Conservation (phyloP, 2,888 invertebrate species). For the Cerastis rubricosa region DNA sequence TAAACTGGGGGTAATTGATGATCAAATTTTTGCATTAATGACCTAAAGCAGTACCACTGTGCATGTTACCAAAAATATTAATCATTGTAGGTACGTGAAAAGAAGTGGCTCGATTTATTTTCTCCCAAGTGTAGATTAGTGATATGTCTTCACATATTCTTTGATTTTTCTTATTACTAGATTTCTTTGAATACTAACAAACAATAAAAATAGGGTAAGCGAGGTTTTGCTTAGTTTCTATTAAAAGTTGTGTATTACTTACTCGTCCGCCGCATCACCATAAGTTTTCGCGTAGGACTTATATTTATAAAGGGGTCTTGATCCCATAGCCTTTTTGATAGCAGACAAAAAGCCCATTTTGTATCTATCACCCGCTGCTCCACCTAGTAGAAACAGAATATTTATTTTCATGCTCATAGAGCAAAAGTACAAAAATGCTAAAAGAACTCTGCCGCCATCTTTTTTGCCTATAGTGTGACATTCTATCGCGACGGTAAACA, state of each 20-base stretch:
- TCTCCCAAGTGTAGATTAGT: neutral
- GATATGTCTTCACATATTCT: neutral
- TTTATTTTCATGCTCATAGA: neutral
- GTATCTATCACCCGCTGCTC: slow-evolving; percentile 79
- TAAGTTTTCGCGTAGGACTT: slow-evolving; percentile 78
- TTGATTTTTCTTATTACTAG: neutral
- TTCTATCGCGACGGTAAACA: too few relatives aligned
- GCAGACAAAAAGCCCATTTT: slow-evolving; percentile 75
- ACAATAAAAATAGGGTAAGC: neutral
- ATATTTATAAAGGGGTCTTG: slow-evolving; percentile 75
- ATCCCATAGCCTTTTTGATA: slow-evolving; percentile 76
- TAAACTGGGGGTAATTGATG: too few relatives aligned
- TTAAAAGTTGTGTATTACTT: slow-evolving; percentile 50
- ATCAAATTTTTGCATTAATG: too few relatives aligned
- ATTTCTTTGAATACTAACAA: neutral
- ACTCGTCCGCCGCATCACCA: slow-evolving; percentile 78
- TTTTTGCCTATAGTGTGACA: too few relatives aligned
- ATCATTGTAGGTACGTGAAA: too few relatives aligned
- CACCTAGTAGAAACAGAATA: slow-evolving; percentile 70
- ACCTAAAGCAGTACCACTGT: too few relatives aligned
- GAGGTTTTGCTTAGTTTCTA: neutral
- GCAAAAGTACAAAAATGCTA: too few relatives aligned
- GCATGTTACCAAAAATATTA: too few relatives aligned
- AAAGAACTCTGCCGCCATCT: too few relatives aligned
- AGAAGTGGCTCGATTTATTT: too few relatives aligned